These are phyloP conservation scores for Synanthedon formicaeformis DNA, from an alignment of 2,888 invertebrate genomes.

Conservation along the genomic window DNA sequence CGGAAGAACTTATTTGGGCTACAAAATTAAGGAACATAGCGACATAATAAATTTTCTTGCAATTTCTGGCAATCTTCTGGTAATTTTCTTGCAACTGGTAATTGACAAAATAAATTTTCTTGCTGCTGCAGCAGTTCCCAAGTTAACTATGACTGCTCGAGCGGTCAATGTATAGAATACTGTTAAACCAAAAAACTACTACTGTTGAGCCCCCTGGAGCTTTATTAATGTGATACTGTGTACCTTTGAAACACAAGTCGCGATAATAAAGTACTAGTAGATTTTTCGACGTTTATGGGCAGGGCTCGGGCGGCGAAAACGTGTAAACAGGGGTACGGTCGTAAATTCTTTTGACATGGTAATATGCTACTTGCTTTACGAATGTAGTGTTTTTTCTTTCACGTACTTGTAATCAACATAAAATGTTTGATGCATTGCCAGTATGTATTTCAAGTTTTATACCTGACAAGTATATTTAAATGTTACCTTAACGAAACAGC, in stretches of 20 bases:
- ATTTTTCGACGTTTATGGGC: conserved; percentile 32
- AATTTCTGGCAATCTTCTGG: no score
- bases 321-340: conserved; percentile 35
- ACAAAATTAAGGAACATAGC: no score
- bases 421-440: conserved; percentile 6
- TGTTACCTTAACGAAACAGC: no score
- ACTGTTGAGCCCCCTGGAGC: no score
- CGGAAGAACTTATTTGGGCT: no score
- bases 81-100: no score
- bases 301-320: conserved; percentile 25
- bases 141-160: no score
- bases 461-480: conserved; percentile 5
- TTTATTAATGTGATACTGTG: neutral
- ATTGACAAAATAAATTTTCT: no score
- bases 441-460: neutral
- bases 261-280: conserved; percentile 29
- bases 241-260: neutral
- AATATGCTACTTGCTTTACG: conserved; percentile 32
- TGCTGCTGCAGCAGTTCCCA: no score
- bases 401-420: conserved; percentile 6
- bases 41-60: no score
- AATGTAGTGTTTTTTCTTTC: conserved; percentile 11
- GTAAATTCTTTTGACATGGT: conserved; percentile 53
- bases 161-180: no score
- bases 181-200: no score